Evolutionary conservation across 2,888 invertebrate species (phyloP), one percentile per base, ranked within the genome.

Genomic region (Tineola bisselliella): DNA sequence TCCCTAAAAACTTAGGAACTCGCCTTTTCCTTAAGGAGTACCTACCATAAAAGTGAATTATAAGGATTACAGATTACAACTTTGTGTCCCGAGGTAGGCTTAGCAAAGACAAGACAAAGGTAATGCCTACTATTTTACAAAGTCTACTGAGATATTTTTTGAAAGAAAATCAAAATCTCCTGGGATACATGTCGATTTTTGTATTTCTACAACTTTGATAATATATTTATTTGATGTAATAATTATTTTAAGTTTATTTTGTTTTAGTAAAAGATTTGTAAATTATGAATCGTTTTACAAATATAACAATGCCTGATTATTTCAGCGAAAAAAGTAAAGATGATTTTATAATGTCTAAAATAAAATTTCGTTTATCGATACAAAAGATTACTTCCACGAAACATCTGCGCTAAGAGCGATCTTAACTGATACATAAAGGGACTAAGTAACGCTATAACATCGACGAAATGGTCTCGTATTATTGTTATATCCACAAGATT

Each of bases 1-100:
- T 48, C 48, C 48, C 48, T 48, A 48, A 48, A 48, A 48, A 48
- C 48, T 48, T 48, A 48, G 48, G 48, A 48, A 17, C 48, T 17
- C 38, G 10, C 48, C 48, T 48, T 48, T 48, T 48, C 48, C 48
- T 48, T n/a, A 48, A 10, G 44, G 13, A 48, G 17, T 15, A 48
- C 15, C 48, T 48, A 48, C 17, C 15, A 48, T 48, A 48, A 48
- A 48, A 48, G 38, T 48, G 48, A 17, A 48, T 17, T 38, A 48
- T 17, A 48, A 17, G 48, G 48, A 48, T 48, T 48, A 48, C 48
- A 13, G 48, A 48, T 48, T 48, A 48, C 17, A 48, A 17, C 48
- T 48, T 17, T 13, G 48, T 48, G 48, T 48, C 48, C 48, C 48
- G 15, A 15, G 15, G 48, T 17, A 17, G 17, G 48, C 48, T 48